These are phyloP conservation scores for Heterochromis multidens DNA, from an alignment of 2,113 vertebrate species.

Conservation along the genomic window DNA sequence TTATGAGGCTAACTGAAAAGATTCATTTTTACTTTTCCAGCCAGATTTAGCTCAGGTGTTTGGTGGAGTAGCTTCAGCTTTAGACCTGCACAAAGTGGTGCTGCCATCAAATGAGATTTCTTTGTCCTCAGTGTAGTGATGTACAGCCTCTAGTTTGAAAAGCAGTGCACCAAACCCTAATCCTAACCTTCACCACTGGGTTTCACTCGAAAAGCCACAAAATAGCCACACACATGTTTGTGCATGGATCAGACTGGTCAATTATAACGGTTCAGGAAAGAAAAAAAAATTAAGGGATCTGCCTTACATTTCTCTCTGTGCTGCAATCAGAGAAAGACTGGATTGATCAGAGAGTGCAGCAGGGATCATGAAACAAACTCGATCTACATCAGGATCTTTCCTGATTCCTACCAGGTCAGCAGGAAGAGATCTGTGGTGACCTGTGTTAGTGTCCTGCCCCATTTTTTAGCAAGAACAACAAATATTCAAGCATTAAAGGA, in stretches of 20 bases:
- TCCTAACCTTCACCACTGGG: background rate
- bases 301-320: background rate
- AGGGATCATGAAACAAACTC: background rate
- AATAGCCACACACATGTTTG: background rate
- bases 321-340: background rate
- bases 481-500: background rate
- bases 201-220: background rate
- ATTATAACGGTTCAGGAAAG: background rate
- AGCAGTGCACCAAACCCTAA: background rate
- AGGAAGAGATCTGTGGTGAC: background rate
- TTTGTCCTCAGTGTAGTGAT: background rate
- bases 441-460: background rate
- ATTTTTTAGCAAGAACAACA: background rate
- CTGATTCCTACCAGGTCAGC: background rate
- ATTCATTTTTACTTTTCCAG: background rate
- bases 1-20: background rate
- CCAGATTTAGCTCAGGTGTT: background rate
- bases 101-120: background rate
- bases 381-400: background rate
- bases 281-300: background rate
- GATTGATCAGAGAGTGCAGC: constrained; percentile 19
- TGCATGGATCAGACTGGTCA: background rate
- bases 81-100: background rate
- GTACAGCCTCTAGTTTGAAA: background rate
- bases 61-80: background rate